phyloP scores from a whole-genome alignment of 2,888 invertebrate genomes.

The Lamellibrachia satsuma region DNA sequence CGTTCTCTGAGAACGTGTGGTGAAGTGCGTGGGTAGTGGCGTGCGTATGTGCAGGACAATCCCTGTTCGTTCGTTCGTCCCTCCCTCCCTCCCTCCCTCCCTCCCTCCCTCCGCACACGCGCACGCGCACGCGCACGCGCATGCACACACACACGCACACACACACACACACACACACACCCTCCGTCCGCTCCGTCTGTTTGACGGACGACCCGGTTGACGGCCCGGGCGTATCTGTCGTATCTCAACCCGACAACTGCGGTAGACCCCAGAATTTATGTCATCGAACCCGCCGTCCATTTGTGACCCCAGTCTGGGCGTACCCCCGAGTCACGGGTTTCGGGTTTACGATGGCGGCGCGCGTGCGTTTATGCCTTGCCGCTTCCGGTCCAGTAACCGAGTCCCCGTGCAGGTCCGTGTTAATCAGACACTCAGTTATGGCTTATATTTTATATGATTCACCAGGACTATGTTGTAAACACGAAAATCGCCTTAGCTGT shows the following conservation, averaged over 20 bases:
- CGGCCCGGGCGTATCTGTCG: neutral
- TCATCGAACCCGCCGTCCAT: neutral
- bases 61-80: neutral
- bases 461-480: neutral
- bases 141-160: neutral
- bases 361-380: neutral
- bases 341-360: neutral
- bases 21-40: neutral
- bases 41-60: neutral
- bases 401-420: neutral
- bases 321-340: neutral
- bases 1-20: neutral
- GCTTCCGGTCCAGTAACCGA: neutral
- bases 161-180: no score
- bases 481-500: constrained; percentile 1
- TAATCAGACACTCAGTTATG: neutral
- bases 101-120: neutral
- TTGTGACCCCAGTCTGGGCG: neutral
- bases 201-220: neutral
- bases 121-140: neutral
- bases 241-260: neutral
- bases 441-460: neutral
- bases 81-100: neutral
- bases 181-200: neutral
- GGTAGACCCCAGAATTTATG: neutral